A percentile compares a stretch with the other conserved stretches of the same genome.
Conservation (phyloP, 2,888 invertebrate species). For the Anarsia innoxiella region DNA sequence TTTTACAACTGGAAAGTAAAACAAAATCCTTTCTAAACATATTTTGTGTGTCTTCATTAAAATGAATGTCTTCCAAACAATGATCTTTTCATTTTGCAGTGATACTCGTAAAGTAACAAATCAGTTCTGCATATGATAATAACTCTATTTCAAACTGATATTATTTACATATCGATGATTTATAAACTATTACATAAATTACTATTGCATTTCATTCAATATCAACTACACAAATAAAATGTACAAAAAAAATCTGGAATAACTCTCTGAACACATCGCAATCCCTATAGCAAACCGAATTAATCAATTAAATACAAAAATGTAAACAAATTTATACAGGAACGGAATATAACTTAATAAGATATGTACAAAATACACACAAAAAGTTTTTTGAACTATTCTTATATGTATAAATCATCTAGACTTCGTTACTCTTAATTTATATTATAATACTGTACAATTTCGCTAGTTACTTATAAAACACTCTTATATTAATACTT, state of each 20-base stretch:
- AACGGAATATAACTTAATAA: conserved; percentile 67
- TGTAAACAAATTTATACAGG: conserved; percentile 62
- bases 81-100: conserved; percentile 34
- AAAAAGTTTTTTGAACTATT: conserved; percentile 54
- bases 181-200: conserved; percentile 70
- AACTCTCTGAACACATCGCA: conserved; percentile 66
- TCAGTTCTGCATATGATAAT: conserved; percentile 25
- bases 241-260: conserved; percentile 55
- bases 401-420: conserved; percentile 53
- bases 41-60: conserved; percentile 25
- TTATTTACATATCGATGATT: conserved; percentile 64
- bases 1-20: conserved; percentile 57
- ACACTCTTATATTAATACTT: conserved; percentile 62
- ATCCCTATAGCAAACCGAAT: conserved; percentile 57
- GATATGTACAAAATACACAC: conserved; percentile 72
- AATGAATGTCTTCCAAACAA: conserved; percentile 26
- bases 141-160: conserved; percentile 45
- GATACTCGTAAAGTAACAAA: conserved; percentile 35
- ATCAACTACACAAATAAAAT: conserved; percentile 65
- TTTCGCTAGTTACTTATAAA: conserved; percentile 71
- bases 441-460: conserved; percentile 73
- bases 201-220: conserved; percentile 72
- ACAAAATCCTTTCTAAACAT: conserved; percentile 42
- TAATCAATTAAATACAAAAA: conserved; percentile 36
- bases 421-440: conserved; percentile 56